Evolutionary conservation across 1,140 invertebrate genomes (phyloP).

Genomic region (Vanessa atalanta): DNA sequence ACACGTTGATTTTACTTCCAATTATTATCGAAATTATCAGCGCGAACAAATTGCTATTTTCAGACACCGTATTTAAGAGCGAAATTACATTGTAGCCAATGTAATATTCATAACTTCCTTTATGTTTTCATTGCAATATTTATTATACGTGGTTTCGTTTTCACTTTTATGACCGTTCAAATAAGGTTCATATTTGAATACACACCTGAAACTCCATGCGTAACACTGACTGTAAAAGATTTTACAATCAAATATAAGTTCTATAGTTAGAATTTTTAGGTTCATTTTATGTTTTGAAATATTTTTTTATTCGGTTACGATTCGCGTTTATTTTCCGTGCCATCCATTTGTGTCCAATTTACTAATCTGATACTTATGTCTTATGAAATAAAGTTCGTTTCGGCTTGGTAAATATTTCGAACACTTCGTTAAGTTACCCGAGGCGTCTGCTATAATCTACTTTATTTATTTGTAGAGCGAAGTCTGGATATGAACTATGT

Average conservation of each 20-base stretch:
- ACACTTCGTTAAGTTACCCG: conserved; percentile 34
- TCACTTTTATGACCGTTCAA: not conserved
- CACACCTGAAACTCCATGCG: conserved; percentile 1
- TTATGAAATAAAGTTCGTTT: conserved; percentile 13
- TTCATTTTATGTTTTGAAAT: conserved; percentile 22
- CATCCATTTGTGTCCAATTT: not conserved
- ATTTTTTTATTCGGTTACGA: conserved; percentile 10
- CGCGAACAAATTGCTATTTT: conserved; percentile 11
- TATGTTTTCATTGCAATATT: conserved; percentile 29
- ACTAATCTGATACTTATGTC: conserved; percentile 24
- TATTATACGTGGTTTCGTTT: not conserved
- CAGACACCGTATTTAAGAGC: conserved; percentile 5
- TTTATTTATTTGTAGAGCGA: conserved; percentile 37
- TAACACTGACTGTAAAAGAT: conserved; percentile 17
- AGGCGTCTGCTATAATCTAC: conserved; percentile 34
- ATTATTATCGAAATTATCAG: conserved; percentile 16
- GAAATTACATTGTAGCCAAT: conserved; percentile 21
- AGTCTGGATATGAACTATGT: conserved; percentile 36
- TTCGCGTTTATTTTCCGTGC: conserved; percentile 11
- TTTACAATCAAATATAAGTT: conserved; percentile 8
- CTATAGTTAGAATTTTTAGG: conserved; percentile 1
- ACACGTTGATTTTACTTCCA: conserved; percentile 30
- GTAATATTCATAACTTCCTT: conserved; percentile 31
- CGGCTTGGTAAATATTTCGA: conserved; percentile 15
- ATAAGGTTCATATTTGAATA: conserved; percentile 26